phyloP scores from a whole-genome alignment of 2,888 invertebrate species.

The Lasioglossum villosulum region DNA sequence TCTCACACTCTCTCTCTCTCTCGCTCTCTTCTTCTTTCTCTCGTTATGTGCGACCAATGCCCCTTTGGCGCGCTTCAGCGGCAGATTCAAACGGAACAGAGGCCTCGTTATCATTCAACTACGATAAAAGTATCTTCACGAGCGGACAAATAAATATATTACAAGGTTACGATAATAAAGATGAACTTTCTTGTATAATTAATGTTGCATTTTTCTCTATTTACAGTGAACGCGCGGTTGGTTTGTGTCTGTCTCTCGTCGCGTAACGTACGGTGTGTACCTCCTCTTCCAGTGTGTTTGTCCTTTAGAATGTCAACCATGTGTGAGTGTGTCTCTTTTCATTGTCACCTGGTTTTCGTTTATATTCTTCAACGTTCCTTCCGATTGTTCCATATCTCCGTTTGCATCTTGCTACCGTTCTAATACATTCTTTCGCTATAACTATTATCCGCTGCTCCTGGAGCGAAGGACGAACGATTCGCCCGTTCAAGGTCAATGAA shows the following conservation, averaged over 20 bases:
- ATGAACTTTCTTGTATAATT: slow-evolving; percentile 73
- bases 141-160: slow-evolving; percentile 75
- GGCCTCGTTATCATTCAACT: slow-evolving; percentile 60
- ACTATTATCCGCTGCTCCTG: background rate
- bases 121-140: slow-evolving; percentile 60
- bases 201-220: slow-evolving; percentile 72
- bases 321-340: background rate
- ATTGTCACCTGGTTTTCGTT: background rate
- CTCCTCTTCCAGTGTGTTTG: slow-evolving; percentile 21
- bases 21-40: slow-evolving; percentile 2
- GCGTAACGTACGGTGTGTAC: slow-evolving; percentile 38
- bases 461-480: background rate
- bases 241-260: slow-evolving; percentile 47
- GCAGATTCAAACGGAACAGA: slow-evolving; percentile 56
- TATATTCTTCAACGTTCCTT: background rate
- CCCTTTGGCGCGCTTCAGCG: slow-evolving; percentile 32
- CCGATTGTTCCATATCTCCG: background rate
- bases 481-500: background rate
- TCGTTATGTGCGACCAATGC: slow-evolving; percentile 38
- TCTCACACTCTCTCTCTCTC: background rate
- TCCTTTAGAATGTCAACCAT: slow-evolving; percentile 18
- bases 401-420: background rate
- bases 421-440: background rate
- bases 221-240: slow-evolving; percentile 74
- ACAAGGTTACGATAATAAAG: slow-evolving; percentile 70